Conservation (phyloP, 2,797 vertebrate genomes). For the Coilia nasus region DNA sequence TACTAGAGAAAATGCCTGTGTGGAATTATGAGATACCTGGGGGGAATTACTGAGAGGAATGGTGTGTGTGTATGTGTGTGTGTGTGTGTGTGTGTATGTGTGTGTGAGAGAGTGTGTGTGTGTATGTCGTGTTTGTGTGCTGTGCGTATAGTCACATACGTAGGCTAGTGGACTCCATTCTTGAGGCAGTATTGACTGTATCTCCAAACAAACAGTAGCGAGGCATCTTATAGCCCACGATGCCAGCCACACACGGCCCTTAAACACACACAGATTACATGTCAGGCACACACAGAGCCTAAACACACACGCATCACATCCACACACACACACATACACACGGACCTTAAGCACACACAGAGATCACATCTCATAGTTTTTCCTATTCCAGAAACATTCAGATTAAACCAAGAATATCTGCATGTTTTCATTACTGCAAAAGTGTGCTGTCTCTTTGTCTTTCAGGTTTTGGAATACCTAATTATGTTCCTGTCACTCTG, state of each 20-base stretch:
- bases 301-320: too few relatives aligned
- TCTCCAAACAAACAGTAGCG: constrained; percentile 92
- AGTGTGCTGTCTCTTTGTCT: not conserved
- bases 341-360: too few relatives aligned
- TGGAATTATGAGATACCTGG: too few relatives aligned
- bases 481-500: not conserved
- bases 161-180: constrained; percentile 90
- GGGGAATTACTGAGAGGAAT: too few relatives aligned
- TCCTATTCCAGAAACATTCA: too few relatives aligned
- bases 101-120: not conserved
- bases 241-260: constrained; percentile 90
- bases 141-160: constrained; percentile 70
- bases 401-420: too few relatives aligned
- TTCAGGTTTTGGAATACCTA: not conserved
- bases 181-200: constrained; percentile 88
- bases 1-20: too few relatives aligned
- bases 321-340: too few relatives aligned
- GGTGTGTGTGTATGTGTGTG: constrained; percentile 13
- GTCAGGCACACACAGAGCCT: too few relatives aligned
- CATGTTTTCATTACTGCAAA: too few relatives aligned
- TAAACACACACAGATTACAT: not conserved
- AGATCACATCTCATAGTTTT: too few relatives aligned
- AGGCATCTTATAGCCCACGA: constrained; percentile 92
- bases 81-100: constrained; percentile 20
- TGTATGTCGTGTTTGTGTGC: too few relatives aligned